Evolutionary conservation across 2,888 invertebrate species (phyloP), one percentile per base, ranked within the genome.

Genomic region (Rhaphigaster nebulosa): DNA sequence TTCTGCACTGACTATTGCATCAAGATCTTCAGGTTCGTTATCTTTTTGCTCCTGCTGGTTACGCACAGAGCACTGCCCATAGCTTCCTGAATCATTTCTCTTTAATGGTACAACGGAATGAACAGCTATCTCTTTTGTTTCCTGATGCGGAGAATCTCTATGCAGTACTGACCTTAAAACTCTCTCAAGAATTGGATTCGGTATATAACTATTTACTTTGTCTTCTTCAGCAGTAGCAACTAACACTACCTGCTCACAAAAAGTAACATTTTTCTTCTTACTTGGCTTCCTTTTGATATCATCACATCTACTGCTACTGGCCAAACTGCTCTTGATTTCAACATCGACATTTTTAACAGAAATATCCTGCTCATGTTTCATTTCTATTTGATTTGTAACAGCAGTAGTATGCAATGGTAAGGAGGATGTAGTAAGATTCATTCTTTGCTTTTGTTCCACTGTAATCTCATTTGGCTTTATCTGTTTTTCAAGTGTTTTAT

Each of bases 191-290:
- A 98, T 97, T 0, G 98, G 98, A 94, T 98, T 98, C 0, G 98
- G 98, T 93, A 98, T 97, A 93, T 97, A 98, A 92, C 97, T 96
- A 92, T 98, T 98, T 92, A 97, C 97, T 94, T 98, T 98, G 93
- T 98, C 97, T 93, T 98, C 98, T 93, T 98, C 98, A 0, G 98
- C 98, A 1, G 98, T 98, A 10, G 98, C 98, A 23, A 98, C 98
- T 91, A 98, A 94, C 92, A 98, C 98, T 0, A 98, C 98, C 94
- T 98, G 98, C 93, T 98, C 98, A 93, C 98, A 98, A 94, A 98
- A 98, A 0, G 98, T 98, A 10, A 98, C 98, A 91, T 97, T 98
- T 94, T 98, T 98, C 95, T 98, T 98, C 93, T 97, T 97, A 0
- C 96, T 95, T 91, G 96, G 95, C 89, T 95, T 95, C 18, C 94